Percentiles rank a stretch among this genome's conserved stretches.
Evolutionary conservation across 1,140 invertebrate species (phyloP).

Genomic region (Anastrepha ludens): DNA sequence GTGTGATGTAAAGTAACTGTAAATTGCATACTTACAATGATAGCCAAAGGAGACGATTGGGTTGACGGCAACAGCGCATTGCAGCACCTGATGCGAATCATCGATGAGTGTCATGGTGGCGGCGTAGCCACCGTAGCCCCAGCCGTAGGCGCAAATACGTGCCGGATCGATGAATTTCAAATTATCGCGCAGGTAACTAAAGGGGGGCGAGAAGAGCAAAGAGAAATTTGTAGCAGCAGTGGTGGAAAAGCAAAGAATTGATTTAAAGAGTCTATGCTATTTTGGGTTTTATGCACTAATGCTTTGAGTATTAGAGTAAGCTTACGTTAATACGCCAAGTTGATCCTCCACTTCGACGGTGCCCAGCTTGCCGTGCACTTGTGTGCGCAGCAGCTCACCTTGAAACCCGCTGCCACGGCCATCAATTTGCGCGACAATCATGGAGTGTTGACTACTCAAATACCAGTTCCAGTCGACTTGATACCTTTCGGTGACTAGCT

Average conservation of each 20-base stretch:
- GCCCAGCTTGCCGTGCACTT: constrained; percentile 81
- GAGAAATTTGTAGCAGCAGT: neutral
- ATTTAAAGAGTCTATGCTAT: neutral
- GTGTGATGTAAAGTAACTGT: neutral
- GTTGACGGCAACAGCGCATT: constrained; percentile 87
- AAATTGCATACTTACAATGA: constrained; percentile 80
- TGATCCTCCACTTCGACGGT: constrained; percentile 88
- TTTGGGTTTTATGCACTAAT: neutral
- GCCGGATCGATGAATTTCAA: constrained; percentile 84
- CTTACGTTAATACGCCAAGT: constrained; percentile 85
- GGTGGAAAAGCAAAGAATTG: neutral
- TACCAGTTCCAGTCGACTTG: constrained; percentile 86
- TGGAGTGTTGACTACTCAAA: constrained; percentile 83
- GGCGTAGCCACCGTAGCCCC: constrained; percentile 83
- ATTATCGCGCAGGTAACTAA: constrained; percentile 82
- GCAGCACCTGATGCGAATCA: constrained; percentile 82
- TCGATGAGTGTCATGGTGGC: constrained; percentile 84
- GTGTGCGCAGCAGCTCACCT: constrained; percentile 83
- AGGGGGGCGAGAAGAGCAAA: constrained; percentile 46
- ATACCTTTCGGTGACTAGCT: constrained; percentile 85
- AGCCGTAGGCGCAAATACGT: constrained; percentile 83
- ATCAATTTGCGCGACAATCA: constrained; percentile 87
- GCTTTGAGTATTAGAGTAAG: constrained; percentile 38
- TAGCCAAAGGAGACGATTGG: constrained; percentile 88
- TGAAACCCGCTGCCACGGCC: constrained; percentile 86